Evolutionary conservation across 2,797 vertebrate genomes (phyloP).

Genomic region (Siniperca obscura): DNA sequence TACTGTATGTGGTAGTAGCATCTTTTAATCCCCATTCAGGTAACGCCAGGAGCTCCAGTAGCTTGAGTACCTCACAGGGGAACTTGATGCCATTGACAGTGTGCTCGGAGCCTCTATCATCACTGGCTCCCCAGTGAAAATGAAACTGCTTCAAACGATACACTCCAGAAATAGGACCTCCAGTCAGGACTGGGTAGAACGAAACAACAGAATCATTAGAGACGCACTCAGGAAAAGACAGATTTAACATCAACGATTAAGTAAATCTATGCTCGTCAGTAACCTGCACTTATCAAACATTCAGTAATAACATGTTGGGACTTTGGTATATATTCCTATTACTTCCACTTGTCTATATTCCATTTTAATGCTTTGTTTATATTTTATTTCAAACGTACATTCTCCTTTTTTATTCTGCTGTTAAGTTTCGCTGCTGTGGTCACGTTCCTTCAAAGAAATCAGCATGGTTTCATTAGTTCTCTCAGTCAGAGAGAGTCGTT

Average conservation of each 20-base stretch:
- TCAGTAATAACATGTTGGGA: not conserved
- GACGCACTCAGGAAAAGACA: not conserved
- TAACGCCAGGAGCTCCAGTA: not conserved
- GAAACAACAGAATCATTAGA: slow-evolving; percentile 20
- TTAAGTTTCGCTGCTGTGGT: not conserved
- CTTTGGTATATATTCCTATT: not conserved
- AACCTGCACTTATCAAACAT: not conserved
- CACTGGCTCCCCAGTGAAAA: slow-evolving; percentile 93
- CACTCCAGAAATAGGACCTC: slow-evolving; percentile 90
- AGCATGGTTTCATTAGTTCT: not conserved
- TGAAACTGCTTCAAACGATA: slow-evolving; percentile 95
- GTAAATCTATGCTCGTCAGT: not conserved
- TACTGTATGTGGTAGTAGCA: not conserved
- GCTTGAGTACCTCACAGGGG: slow-evolving; percentile 89
- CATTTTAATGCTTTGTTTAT: not conserved
- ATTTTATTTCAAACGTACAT: not conserved
- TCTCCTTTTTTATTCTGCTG: not conserved
- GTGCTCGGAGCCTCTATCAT: slow-evolving; percentile 93
- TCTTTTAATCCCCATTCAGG: not conserved
- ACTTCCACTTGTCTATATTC: not conserved
- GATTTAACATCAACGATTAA: not conserved
- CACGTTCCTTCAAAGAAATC: not conserved
- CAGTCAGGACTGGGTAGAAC: slow-evolving; percentile 85
- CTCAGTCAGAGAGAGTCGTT: not conserved
- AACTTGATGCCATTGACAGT: slow-evolving; percentile 88